Evolutionary conservation across 1,140 invertebrate genomes (phyloP), one percentile per base, ranked within the genome.

Genomic region (Campoletis sonorensis): DNA sequence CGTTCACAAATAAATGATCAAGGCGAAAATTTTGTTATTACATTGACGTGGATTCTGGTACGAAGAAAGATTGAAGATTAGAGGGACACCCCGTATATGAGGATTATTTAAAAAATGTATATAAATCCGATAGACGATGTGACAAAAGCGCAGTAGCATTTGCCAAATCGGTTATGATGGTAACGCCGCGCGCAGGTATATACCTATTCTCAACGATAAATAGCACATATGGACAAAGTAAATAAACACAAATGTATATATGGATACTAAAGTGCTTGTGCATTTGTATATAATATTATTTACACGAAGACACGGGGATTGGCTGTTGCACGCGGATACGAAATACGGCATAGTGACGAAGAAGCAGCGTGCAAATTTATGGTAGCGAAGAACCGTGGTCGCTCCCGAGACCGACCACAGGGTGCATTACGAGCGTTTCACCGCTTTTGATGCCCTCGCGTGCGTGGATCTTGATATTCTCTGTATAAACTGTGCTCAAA

Each of bases 131-230:
- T 23, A 64, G 61, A 33, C 58, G 76, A 78, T 78, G 76, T 26
- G 51, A 61, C 58, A 67, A 67, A 61, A 78, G 33, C 30, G 37
- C 76, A 78, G 76, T 78, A 80, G 79, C 79, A 67, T 88, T 85
- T 81, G 81, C 79, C 67, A 85, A 88, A 88, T 84, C 82, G 87
- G 85, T 87, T 86, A 88, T 85, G 87, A 86, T 83, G 81, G 73
- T 70, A 83, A 72, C 49, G 82, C 78, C 75, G 81, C 87, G 86
- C 87, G 87, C 83, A 85, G 87, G 86, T 81, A 87, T n/a, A n/a
- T n/a, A n/a, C n/a, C n/a, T n/a, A n/a, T 87, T 72, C 82, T 68
- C 51, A 51, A 82, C 77, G 78, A 81, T 64, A 68, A 72, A 84
- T 75, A 18, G 18, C 76, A 51, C n/a, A 71, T 49, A 68, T n/a